These are phyloP conservation scores for Dryocosmus kuriphilus DNA, from an alignment of 2,888 invertebrate genomes.

Conservation along the genomic window DNA sequence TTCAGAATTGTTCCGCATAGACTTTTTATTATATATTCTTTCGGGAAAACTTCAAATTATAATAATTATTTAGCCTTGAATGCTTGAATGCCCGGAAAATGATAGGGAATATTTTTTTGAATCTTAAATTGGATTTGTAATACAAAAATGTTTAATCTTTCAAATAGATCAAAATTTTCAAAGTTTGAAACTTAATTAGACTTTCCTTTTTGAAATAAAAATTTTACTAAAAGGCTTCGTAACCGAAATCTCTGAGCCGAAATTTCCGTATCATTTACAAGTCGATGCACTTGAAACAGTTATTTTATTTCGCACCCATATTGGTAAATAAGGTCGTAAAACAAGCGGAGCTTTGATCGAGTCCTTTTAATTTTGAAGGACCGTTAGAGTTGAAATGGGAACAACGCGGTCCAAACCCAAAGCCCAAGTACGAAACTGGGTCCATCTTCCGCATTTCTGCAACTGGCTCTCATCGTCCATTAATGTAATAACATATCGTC, in stretches of 20 bases:
- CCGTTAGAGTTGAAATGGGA: constrained; percentile 23
- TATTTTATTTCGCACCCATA: constrained; percentile 10
- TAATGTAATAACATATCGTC: background rate
- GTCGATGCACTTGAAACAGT: constrained; percentile 35
- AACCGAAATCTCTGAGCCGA: background rate
- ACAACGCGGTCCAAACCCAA: background rate
- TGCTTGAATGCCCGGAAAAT: too few species aligned
- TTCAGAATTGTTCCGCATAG: too few species aligned
- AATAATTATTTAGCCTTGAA: too few species aligned
- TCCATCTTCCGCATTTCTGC: constrained; percentile 29
- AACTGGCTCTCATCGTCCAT: constrained; percentile 4
- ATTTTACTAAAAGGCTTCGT: background rate
- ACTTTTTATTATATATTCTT: too few species aligned
- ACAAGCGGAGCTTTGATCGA: constrained; percentile 14
- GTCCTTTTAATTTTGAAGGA: constrained; percentile 29
- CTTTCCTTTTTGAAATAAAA: too few species aligned
- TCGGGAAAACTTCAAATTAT: too few species aligned
- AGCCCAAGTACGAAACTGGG: constrained; percentile 9
- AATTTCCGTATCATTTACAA: background rate
- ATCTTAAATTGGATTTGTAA: too few species aligned
- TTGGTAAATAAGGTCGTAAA: background rate
- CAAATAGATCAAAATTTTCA: too few species aligned
- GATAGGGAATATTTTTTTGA: too few species aligned
- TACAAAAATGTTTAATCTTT: too few species aligned
- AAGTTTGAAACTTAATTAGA: too few species aligned